Conservation (phyloP, 2,888 invertebrate species). For the Oithona nana region DNA sequence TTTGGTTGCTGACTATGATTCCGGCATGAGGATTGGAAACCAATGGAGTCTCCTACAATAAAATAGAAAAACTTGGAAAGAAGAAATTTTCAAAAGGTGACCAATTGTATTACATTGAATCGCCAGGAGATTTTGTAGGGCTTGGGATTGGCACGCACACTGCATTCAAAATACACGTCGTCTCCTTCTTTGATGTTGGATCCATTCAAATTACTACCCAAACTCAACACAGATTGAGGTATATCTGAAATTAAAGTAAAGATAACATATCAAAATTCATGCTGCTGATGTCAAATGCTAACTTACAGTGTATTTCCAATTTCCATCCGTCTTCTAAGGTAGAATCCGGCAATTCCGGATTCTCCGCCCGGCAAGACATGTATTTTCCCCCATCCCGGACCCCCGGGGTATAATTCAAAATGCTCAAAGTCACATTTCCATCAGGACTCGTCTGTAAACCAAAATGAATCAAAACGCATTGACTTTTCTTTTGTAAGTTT, state of each 20-base stretch:
- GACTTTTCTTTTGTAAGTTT: neutral
- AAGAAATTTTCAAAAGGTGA: constrained; percentile 9
- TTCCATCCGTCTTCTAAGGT: constrained; percentile 65
- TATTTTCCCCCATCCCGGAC: constrained; percentile 64
- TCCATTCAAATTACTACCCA: constrained; percentile 64
- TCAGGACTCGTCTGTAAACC: constrained; percentile 51
- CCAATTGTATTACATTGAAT: constrained; percentile 19
- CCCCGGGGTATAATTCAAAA: constrained; percentile 53
- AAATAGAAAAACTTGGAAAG: neutral
- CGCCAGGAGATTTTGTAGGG: constrained; percentile 20
- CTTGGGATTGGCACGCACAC: constrained; percentile 36
- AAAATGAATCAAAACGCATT: neutral
- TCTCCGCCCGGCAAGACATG: constrained; percentile 64
- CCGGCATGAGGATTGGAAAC: constrained; percentile 1
- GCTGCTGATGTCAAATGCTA: no score
- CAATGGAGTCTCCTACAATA: constrained; percentile 3
- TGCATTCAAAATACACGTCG: constrained; percentile 73
- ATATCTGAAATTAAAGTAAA: constrained; percentile 38
- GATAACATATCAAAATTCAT: neutral
- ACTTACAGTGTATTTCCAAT: constrained; percentile 67
- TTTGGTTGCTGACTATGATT: constrained; percentile 9
- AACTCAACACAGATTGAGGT: constrained; percentile 56
- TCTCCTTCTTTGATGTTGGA: constrained; percentile 75
- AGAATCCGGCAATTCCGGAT: constrained; percentile 52
- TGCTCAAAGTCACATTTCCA: constrained; percentile 70